phyloP scores from a whole-genome alignment of 2,113 vertebrate species.

The Aspidoscelis tigris region DNA sequence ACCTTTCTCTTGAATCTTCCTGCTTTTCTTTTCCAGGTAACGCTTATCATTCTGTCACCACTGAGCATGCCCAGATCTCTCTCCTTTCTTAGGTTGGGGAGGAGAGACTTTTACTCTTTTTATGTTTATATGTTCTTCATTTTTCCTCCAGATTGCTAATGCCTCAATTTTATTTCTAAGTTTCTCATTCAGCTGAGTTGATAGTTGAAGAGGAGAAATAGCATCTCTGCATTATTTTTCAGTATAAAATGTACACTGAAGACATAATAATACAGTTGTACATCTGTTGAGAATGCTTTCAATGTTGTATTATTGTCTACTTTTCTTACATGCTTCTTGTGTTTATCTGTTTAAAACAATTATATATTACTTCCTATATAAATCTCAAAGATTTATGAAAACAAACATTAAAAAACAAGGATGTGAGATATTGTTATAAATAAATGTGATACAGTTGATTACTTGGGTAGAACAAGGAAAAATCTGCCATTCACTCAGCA shows the following conservation, averaged over 20 bases:
- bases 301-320: constrained; percentile 22
- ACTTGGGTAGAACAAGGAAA: no score
- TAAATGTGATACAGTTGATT: no score
- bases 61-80: not conserved
- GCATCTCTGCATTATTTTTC: not conserved
- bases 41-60: not conserved
- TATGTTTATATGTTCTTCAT: not conserved
- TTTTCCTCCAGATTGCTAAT: not conserved
- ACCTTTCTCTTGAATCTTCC: no score
- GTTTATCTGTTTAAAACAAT: not conserved
- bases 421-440: no score
- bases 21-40: not conserved
- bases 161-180: no score
- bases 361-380: no score
- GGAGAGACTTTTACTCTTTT: not conserved
- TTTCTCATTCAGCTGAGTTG: not conserved
- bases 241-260: not conserved
- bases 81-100: no score
- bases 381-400: no score
- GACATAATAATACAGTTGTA: not conserved
- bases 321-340: constrained; percentile 4
- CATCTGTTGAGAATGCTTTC: not conserved
- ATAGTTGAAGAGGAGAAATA: no score
- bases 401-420: no score
- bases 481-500: no score